Evolutionary conservation across 2,888 invertebrate genomes (phyloP).

Genomic region (Apantesis nais): DNA sequence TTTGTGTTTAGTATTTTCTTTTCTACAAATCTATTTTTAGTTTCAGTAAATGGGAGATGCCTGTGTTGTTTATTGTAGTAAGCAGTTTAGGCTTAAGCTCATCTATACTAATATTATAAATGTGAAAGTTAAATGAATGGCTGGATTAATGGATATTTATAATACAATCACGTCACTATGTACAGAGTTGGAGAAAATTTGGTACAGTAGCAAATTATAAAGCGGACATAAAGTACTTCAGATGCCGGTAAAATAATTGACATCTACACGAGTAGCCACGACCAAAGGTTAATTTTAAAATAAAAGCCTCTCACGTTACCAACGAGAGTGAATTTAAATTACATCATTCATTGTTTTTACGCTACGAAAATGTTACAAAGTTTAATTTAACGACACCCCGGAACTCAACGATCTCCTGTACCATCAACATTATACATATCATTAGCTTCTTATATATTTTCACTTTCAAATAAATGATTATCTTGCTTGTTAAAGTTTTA

Average conservation of each 20-base stretch:
- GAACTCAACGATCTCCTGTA: conserved; percentile 30
- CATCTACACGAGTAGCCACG: not conserved
- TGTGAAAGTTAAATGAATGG: not conserved
- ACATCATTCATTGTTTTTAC: conserved; percentile 13
- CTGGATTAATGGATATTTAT: not conserved
- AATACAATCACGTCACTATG: not conserved
- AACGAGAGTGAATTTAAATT: conserved; percentile 15
- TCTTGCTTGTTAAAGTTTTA: conserved; percentile 20
- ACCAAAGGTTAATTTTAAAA: not conserved
- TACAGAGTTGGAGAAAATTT: not conserved
- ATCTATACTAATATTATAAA: not conserved
- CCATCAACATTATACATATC: conserved; percentile 27
- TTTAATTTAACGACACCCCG: conserved; percentile 33
- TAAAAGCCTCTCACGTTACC: not conserved
- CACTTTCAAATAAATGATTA: conserved; percentile 34
- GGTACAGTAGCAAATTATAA: not conserved
- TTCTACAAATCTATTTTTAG: not conserved
- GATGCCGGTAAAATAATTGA: not conserved
- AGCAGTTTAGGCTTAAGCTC: not conserved
- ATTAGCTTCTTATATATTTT: conserved; percentile 31
- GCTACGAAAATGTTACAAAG: conserved; percentile 8
- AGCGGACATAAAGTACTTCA: not conserved
- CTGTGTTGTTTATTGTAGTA: not conserved
- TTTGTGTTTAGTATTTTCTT: not conserved
- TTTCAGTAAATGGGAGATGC: not conserved